These are phyloP conservation scores for Tribolium freemani DNA, from an alignment of 2,888 invertebrate genomes.

Conservation along the genomic window DNA sequence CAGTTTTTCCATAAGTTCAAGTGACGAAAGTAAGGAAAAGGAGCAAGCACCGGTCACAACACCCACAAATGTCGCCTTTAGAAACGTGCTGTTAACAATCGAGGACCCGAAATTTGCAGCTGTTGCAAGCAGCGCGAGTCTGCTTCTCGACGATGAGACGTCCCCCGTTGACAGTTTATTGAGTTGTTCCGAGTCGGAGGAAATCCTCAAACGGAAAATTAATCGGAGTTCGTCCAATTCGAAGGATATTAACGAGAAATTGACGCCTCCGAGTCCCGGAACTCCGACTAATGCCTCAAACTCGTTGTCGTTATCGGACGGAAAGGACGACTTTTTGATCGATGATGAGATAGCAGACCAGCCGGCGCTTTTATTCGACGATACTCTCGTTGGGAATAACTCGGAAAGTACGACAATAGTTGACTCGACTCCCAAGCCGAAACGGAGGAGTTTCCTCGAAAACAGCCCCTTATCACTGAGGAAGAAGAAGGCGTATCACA, in stretches of 20 bases:
- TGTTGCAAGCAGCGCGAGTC: conserved; percentile 77
- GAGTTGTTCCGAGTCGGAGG: conserved; percentile 76
- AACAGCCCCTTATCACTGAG: conserved; percentile 62
- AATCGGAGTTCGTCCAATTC: conserved; percentile 68
- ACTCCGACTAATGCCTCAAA: conserved; percentile 85
- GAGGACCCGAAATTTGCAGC: conserved; percentile 84
- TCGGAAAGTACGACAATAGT: conserved; percentile 64
- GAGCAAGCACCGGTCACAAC: conserved; percentile 45
- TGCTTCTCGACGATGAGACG: conserved; percentile 84
- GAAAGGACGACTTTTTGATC: conserved; percentile 85
- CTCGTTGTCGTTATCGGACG: conserved; percentile 85
- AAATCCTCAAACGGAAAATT: conserved; percentile 60
- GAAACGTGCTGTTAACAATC: conserved; percentile 74
- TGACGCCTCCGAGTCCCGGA: conserved; percentile 73
- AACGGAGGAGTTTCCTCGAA: conserved; percentile 62
- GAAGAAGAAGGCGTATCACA: conserved; percentile 56
- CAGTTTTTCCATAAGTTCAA: conserved; percentile 70
- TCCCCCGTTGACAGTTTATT: conserved; percentile 85
- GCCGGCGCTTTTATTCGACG: conserved; percentile 85
- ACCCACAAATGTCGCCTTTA: conserved; percentile 56
- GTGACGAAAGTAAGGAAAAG: conserved; percentile 69
- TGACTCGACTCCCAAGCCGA: conserved; percentile 64
- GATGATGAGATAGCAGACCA: conserved; percentile 95
- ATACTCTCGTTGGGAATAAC: conserved; percentile 67
- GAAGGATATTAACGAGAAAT: conserved; percentile 67